These are phyloP conservation scores for Chromoteleia sp. DNA, from an alignment of 2,888 invertebrate genomes.

Conservation along the genomic window DNA sequence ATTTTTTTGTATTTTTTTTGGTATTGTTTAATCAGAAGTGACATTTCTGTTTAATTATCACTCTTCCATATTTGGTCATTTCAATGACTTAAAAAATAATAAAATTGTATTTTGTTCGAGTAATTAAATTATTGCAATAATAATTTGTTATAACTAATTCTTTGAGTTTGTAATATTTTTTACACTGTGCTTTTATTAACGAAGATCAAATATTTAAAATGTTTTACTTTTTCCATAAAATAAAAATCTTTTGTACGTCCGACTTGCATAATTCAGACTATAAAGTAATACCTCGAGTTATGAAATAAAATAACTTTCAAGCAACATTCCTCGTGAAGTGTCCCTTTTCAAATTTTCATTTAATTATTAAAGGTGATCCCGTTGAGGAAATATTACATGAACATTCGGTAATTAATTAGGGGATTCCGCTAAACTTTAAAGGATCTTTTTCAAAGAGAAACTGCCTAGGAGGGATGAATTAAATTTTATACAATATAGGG, in stretches of 20 bases:
- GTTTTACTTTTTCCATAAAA: no score
- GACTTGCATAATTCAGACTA: background rate
- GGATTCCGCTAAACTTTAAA: conserved; percentile 32
- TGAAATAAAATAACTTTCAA: conserved; percentile 2
- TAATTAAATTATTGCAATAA: no score
- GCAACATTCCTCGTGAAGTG: conserved; percentile 3
- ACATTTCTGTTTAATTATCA: no score
- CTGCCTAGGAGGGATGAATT: conserved; percentile 4
- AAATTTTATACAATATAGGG: background rate
- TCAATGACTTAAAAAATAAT: no score
- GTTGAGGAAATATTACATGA: conserved; percentile 24
- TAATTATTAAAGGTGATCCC: conserved; percentile 37
- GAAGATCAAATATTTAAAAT: no score
- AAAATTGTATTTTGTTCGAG: no score
- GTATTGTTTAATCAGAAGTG: no score
- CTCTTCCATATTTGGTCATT: no score
- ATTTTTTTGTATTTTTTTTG: no score
- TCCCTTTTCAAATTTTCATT: conserved; percentile 25
- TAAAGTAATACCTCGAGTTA: background rate
- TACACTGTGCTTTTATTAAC: no score
- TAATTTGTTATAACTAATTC: no score
- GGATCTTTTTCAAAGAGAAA: conserved; percentile 32
- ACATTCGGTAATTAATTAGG: conserved; percentile 39
- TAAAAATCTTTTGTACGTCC: background rate
- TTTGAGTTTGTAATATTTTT: no score